These are phyloP conservation scores for Zaprionus ghesquierei DNA, from an alignment of 1,140 invertebrate genomes.

Conservation along the genomic window DNA sequence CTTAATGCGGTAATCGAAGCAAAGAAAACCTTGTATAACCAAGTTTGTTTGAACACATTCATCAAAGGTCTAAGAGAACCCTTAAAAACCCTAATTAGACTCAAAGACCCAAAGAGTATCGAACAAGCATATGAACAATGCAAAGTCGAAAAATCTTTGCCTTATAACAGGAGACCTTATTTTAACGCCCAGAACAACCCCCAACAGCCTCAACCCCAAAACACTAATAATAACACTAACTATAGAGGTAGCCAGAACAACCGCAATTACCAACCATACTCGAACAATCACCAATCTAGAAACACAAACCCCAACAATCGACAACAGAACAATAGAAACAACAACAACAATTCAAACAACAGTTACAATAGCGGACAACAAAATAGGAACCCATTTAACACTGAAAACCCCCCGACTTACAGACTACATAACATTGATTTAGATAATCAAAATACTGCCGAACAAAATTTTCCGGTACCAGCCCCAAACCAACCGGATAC, in stretches of 20 bases:
- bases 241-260: neutral
- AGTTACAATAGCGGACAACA: neutral
- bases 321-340: neutral
- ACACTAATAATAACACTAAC: neutral
- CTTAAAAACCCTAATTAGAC: neutral
- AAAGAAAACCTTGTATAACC: neutral
- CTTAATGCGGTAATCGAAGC: neutral
- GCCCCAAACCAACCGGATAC: neutral
- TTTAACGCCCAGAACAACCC: neutral
- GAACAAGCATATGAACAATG: conserved; percentile 6
- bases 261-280: neutral
- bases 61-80: neutral
- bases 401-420: neutral
- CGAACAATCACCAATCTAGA: neutral
- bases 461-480: neutral
- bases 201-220: neutral
- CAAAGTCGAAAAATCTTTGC: neutral
- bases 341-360: neutral
- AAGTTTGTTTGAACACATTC: neutral
- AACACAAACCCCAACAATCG: neutral
- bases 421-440: neutral
- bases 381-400: neutral
- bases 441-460: neutral
- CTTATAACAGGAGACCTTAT: neutral
- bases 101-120: neutral